Base-by-base conservation (phyloP, 2,888 invertebrate species). In the Drosophila recens region DNA sequence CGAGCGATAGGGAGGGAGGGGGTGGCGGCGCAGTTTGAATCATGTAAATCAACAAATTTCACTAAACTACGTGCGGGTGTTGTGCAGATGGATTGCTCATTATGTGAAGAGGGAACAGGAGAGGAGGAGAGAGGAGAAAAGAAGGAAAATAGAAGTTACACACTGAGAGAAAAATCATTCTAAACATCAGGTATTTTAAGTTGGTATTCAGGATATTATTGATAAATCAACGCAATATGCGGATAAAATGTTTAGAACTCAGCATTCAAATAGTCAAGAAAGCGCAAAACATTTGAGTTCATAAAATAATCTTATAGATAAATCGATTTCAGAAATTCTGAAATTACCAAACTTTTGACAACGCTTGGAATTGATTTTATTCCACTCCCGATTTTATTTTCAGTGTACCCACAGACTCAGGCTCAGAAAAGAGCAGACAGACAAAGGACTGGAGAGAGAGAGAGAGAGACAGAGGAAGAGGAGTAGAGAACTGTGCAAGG, bases 31-130 rank as follows among this genome's bases (percentile, higher is more conserved):
- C 65, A 56, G 80, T 65, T 77, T 54, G 58, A 59, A 64, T 67
- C 73, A 83, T 81, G 84, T 78, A 87, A 80, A 87, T 87, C 87
- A 84, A 82, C 75, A 79, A 84, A 82, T 85, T 85, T 87, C 85
- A 85, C 84, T 87, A 87, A 85, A 85, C 87, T 85, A 85, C 87
- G 85, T 84, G 84, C 84, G 82, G 84, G 85, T 87, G 84, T 87
- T 84, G 71, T 69, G 70, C 83, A 87, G 84, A 85, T 85, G 84
- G 87, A 85, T 85, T 85, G 87, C 87, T 82, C 85, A 87, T 85
- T 85, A 85, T 74, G 52, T 56, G 2, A 10, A 17, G n/a, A 36
- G 51, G 15, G 43, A 11, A 23, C 20, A 34, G 6, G 23, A 8
- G 36, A 10, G 36, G 45, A n/a, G 10, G n/a, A 40, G 46, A n/a